Evolutionary conservation across 2,888 invertebrate genomes (phyloP).

Genomic region (Cantharis rufa): DNA sequence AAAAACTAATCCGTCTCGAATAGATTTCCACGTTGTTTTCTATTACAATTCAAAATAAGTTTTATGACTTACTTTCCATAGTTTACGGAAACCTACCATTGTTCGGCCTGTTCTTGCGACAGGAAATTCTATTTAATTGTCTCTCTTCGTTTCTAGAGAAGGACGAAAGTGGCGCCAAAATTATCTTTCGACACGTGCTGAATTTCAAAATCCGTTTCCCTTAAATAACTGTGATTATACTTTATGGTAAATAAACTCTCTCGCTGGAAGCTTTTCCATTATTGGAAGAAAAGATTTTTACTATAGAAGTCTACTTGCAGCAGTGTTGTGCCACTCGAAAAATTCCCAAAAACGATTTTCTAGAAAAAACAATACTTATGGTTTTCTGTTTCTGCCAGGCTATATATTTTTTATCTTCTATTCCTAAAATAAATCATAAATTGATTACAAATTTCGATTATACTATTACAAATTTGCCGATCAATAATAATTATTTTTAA

Average conservation of each 20-base stretch:
- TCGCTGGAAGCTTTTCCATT: too few species aligned
- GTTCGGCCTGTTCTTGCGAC: neutral
- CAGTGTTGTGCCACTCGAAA: too few species aligned
- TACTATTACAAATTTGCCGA: too few species aligned
- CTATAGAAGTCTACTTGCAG: too few species aligned
- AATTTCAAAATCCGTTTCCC: neutral
- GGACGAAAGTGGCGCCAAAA: slow-evolving; percentile 26
- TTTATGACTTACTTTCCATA: neutral
- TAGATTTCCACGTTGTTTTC: neutral
- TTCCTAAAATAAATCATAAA: too few species aligned
- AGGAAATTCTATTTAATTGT: slow-evolving; percentile 21
- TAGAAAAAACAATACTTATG: too few species aligned
- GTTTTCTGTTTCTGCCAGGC: too few species aligned
- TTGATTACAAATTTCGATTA: too few species aligned
- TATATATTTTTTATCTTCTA: too few species aligned
- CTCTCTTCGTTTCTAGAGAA: slow-evolving; percentile 12
- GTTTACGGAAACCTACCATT: neutral
- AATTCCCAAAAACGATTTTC: too few species aligned
- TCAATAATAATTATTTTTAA: too few species aligned
- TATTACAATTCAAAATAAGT: neutral
- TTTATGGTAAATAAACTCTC: neutral
- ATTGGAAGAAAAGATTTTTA: neutral
- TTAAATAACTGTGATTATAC: neutral
- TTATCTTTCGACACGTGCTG: slow-evolving; percentile 15
- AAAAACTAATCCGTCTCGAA: neutral